Evolutionary conservation across 2,888 invertebrate species (phyloP), one percentile per base, ranked within the genome.

Genomic region (Dynastes maya): DNA sequence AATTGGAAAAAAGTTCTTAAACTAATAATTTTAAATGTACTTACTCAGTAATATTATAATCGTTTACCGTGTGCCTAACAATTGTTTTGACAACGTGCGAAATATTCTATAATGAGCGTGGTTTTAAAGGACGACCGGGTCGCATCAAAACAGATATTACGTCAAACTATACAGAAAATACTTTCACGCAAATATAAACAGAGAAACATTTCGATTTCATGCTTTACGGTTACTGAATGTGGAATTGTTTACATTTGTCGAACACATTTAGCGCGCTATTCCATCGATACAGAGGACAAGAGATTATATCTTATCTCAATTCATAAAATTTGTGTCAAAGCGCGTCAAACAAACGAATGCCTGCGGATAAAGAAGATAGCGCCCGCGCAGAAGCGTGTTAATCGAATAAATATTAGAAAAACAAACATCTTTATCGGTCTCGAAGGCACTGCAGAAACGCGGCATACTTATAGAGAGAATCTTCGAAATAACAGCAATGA

Each of bases 81-180:
- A 32, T 32, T 63, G 22, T 55, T 32, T 63, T 32, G 27, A 63
- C 27, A 29, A 63, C 29, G 27, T 27, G 4, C 29, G 4, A 58
- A 63, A 63, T 32, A 63, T 61, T 29, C 3, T 22, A 61, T 27
- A 27, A 13, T 63, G 5, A 29, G 61, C 45, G 27, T 13, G 13
- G 29, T 29, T 63, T 63, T 63, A 63, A 63, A 72, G 72, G 65
- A 75, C 64, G 63, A 37, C 13, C 49, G 53, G 67, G 72, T 79
- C 67, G 71, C 51, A 68, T 71, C 49, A 76, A 78, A 80, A 74
- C 78, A 78, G 77, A 72, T 76, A 80, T 78, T 78, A 78, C 80
- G 80, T 80, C 78, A 80, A 78, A 64, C 68, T 29, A n/a, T 68
- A 40, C 27, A 55, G 68, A 68, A 76, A 76, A 65, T 64, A 76